Base-by-base conservation (phyloP, 2,888 invertebrate genomes). In the Serripes groenlandicus region DNA sequence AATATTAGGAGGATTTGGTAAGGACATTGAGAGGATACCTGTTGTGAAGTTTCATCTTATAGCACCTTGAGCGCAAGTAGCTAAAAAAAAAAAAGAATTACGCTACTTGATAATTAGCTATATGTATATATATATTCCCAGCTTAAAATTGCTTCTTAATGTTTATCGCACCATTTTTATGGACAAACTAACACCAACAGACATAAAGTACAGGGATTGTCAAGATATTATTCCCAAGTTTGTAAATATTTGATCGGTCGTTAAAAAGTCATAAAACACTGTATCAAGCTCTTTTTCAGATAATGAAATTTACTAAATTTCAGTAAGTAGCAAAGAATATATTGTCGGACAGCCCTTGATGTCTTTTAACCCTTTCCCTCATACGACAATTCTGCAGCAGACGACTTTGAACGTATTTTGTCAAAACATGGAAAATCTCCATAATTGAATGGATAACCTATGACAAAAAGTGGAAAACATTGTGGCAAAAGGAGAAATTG, bases 161-260 rank as follows among this genome's bases (percentile, higher is more conserved):
- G n/a, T 18, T 62, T 34, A n/a, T n/a, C n/a, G n/a, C n/a, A n/a
- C n/a, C n/a, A n/a, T n/a, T n/a, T n/a, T n/a, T n/a, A n/a, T n/a
- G n/a, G n/a, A n/a, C n/a, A n/a, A n/a, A n/a, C n/a, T n/a, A n/a
- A n/a, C n/a, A n/a, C n/a, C n/a, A n/a, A n/a, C n/a, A n/a, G n/a
- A n/a, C n/a, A n/a, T n/a, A n/a, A n/a, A n/a, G n/a, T n/a, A n/a
- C n/a, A n/a, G n/a, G n/a, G n/a, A n/a, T n/a, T n/a, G n/a, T n/a
- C n/a, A n/a, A 26, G 42, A 37, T n/a, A 42, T 66, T 23, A 66
- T 66, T 42, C 28, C 66, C 34, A 28, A 23, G 18, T 42, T 35
- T 23, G 66, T 42, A 66, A 66, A 66, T 66, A 66, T 66, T 66
- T 66, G 66, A 66, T 66, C 37, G 26, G 42, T 66, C 42, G 66